phyloP scores from a whole-genome alignment of 2,888 invertebrate species.

The Acronicta psi region DNA sequence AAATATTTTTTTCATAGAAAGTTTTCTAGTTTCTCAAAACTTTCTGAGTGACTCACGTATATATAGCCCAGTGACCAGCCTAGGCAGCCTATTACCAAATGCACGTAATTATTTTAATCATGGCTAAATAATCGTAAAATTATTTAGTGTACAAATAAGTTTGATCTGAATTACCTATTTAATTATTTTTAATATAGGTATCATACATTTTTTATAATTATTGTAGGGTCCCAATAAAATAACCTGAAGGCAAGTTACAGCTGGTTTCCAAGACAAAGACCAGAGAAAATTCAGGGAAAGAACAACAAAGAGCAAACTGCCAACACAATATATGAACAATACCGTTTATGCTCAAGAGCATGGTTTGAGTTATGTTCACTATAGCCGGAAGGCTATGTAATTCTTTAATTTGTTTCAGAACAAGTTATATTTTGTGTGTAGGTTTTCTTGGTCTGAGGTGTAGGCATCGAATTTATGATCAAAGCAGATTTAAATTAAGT shows the following conservation, averaged over 20 bases:
- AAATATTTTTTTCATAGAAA: no score
- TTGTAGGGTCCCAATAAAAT: not conserved
- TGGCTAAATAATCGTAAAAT: no score
- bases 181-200: no score
- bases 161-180: no score
- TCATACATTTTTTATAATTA: not conserved
- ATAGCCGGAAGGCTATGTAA: conserved; percentile 5
- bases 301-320: conserved; percentile 18
- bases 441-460: no score
- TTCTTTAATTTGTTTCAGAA: conserved; percentile 10
- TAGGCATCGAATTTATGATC: conserved; percentile 6
- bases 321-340: conserved; percentile 25
- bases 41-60: no score
- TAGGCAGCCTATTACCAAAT: not conserved
- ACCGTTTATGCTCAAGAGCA: conserved; percentile 11
- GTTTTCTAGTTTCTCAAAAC: no score
- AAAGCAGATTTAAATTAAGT: conserved; percentile 13
- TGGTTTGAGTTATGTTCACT: conserved; percentile 6
- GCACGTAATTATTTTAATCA: no score
- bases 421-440: conserved; percentile 4
- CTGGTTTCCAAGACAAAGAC: conserved; percentile 12
- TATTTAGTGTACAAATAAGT: no score
- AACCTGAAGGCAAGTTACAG: conserved; percentile 1
- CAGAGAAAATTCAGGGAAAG: conserved; percentile 4
- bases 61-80: no score